Evolutionary conservation across 2,113 vertebrate species (phyloP).

Genomic region (Chloebia gouldiae): DNA sequence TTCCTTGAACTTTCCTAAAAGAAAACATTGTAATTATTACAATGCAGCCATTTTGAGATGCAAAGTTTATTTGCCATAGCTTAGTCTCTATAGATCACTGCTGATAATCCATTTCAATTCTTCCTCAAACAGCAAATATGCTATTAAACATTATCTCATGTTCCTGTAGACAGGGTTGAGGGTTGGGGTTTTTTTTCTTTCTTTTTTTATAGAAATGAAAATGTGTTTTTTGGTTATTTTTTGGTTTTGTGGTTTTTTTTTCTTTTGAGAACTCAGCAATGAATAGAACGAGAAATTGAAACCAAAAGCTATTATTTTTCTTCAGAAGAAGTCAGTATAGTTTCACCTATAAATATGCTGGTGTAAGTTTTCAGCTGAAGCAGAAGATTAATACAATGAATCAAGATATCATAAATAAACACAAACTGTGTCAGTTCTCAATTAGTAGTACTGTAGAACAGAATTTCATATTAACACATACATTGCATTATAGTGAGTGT

Average conservation of each 20-base stretch:
- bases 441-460: neutral
- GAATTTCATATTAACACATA: neutral
- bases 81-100: neutral
- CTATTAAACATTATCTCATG: neutral
- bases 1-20: slow-evolving; percentile 94
- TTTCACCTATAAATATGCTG: neutral
- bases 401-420: neutral
- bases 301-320: neutral
- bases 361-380: neutral
- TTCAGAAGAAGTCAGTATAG: neutral
- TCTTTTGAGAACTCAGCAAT: neutral
- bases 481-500: neutral
- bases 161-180: neutral
- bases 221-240: too few species aligned
- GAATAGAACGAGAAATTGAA: neutral
- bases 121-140: neutral
- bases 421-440: neutral
- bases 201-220: neutral
- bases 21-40: slow-evolving; percentile 2
- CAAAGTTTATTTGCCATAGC: neutral
- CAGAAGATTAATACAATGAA: neutral
- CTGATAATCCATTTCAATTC: neutral
- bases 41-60: neutral
- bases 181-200: neutral
- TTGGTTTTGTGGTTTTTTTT: too few species aligned